These are phyloP conservation scores for Scaptomyza reducta DNA, from an alignment of 2,888 invertebrate species.

Conservation along the genomic window DNA sequence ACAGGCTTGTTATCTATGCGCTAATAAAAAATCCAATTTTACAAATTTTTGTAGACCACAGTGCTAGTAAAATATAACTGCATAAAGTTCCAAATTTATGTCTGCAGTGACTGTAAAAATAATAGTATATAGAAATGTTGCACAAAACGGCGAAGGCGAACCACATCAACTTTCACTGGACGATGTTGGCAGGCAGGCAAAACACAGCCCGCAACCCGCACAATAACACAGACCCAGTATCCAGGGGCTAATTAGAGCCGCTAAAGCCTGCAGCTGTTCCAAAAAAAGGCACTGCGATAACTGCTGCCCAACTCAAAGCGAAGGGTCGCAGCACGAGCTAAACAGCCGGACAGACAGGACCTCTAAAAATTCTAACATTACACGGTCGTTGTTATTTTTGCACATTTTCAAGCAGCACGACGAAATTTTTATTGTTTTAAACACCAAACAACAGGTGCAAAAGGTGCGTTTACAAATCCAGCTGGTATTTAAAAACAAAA, in stretches of 20 bases:
- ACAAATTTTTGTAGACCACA: constrained; percentile 9
- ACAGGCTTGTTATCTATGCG: neutral
- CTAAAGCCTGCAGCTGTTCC: constrained; percentile 46
- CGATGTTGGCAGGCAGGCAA: constrained; percentile 26
- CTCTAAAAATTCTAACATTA: constrained; percentile 16
- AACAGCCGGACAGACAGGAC: constrained; percentile 26
- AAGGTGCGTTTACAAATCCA: constrained; percentile 50
- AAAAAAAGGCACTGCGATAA: constrained; percentile 1
- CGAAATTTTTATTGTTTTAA: constrained; percentile 26
- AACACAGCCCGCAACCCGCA: constrained; percentile 23
- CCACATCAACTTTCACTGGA: constrained; percentile 69
- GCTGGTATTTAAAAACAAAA: constrained; percentile 26
- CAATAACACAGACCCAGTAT: constrained; percentile 16
- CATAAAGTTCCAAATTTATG: constrained; percentile 66
- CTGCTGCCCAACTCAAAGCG: neutral
- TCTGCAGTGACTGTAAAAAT: constrained; percentile 33
- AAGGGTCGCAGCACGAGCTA: constrained; percentile 60
- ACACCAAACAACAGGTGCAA: constrained; percentile 78
- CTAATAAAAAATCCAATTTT: constrained; percentile 1
- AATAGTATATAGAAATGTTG: constrained; percentile 36
- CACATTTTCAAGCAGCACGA: constrained; percentile 63
- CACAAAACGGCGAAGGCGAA: constrained; percentile 50
- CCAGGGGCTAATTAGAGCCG: constrained; percentile 53
- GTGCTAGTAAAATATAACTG: constrained; percentile 1
- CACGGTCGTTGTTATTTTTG: constrained; percentile 41